Base-by-base conservation (phyloP, 2,797 vertebrate species). In the Coracias cyanogaster region DNA sequence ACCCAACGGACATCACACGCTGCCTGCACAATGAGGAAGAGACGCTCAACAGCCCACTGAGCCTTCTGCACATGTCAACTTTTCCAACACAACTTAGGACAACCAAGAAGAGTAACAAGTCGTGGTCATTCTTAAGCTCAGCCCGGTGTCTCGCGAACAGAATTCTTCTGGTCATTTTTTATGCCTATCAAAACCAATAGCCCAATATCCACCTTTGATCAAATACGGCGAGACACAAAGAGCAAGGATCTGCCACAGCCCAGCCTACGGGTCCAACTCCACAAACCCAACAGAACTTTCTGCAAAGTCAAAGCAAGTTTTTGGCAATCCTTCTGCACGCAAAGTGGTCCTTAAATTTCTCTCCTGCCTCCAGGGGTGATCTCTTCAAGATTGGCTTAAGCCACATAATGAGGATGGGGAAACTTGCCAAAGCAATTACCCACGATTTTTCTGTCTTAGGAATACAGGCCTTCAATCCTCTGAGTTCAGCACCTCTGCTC, bases 401-500 rank as follows among this genome's bases (percentile, higher is more conserved):
- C 28, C 62, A 73, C 12, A 7, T 33, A 65, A 83, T 10, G 61
- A 89, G 66, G 33, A 66, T 28, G 66, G n/a, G 43, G 37, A 79
- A 92, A 83, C 35, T 45, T 81, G 89, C 74, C 88, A 83, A 90
- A 73, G 58, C 77, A 82, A 74, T 82, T 85, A 86, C 33, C 41
- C 37, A 35, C 49, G 72, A 92, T 64, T 79, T 82, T 83, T 71
- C 54, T 62, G 70, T 10, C 82, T 61, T 39, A 65, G 70, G 57
- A 86, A 88, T 6, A 76, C 12, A 76, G 81, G 93, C 87, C 89
- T 86, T 69, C 3, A 4, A 46, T 66, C 48, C 86, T 61, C 71
- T n/a, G 25, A 48, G 45, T 95, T 97, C 93, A 97, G 94, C 95
- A 96, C 87, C 90, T 85, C 85, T 5, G 6, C 62, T 77, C 2